Evolutionary conservation across 2,888 invertebrate genomes (phyloP).

Genomic region (Ophion obscuratus): DNA sequence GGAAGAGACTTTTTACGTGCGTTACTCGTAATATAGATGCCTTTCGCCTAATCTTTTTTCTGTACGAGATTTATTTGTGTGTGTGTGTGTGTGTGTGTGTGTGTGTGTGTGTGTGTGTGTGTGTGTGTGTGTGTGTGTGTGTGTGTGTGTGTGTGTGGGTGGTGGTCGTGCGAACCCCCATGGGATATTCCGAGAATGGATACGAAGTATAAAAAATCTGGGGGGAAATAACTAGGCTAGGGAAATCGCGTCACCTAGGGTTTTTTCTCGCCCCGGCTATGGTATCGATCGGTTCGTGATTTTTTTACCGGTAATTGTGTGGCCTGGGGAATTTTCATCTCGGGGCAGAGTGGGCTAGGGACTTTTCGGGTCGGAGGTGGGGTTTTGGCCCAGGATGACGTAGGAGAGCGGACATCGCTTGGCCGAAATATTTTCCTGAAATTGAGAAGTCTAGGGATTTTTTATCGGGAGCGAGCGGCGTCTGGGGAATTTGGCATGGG

Average conservation of each 20-base stretch:
- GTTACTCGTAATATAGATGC: conserved; percentile 44
- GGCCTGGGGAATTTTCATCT: not conserved
- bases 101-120: not conserved
- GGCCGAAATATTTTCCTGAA: too few relatives aligned
- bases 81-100: not conserved
- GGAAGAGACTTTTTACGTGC: conserved; percentile 67
- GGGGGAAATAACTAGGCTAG: not conserved
- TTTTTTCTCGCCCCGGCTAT: not conserved
- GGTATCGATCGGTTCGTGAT: not conserved
- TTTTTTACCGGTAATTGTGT: not conserved
- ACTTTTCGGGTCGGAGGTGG: not conserved
- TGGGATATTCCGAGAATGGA: not conserved
- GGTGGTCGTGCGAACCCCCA: not conserved
- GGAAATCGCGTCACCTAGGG: not conserved
- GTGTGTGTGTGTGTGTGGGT: not conserved
- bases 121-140: not conserved
- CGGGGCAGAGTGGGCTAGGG: not conserved
- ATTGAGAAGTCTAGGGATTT: too few relatives aligned
- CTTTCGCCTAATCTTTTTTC: conserved; percentile 37
- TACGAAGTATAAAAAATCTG: not conserved
- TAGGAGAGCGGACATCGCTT: too few relatives aligned
- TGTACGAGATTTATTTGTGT: not conserved
- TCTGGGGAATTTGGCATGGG: too few relatives aligned
- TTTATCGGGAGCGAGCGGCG: too few relatives aligned
- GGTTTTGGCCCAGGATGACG: too few relatives aligned